Conservation (phyloP, 2,113 vertebrate genomes). For the Cebus imitator region DNA sequence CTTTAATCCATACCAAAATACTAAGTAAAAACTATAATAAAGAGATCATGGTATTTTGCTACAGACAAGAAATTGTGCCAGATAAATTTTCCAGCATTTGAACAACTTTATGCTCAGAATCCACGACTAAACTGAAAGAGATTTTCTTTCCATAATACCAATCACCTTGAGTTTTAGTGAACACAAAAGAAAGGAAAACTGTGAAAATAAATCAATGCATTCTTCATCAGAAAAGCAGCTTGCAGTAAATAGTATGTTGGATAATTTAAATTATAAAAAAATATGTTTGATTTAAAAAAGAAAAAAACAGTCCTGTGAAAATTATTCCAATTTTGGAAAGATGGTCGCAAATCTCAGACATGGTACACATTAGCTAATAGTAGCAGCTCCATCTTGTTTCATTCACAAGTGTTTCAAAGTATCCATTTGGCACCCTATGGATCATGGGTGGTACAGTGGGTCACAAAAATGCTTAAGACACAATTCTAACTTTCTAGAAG, state of each 20-base stretch:
- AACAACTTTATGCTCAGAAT: slow-evolving; percentile 36
- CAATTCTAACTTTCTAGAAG: background rate
- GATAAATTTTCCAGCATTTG: slow-evolving; percentile 30
- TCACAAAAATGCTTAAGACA: background rate
- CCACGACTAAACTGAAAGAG: background rate
- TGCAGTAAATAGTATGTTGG: background rate
- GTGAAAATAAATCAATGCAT: background rate
- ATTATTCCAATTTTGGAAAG: background rate
- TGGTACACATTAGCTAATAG: background rate
- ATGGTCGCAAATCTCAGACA: background rate
- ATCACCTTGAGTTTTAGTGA: slow-evolving; percentile 27
- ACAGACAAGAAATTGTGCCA: background rate
- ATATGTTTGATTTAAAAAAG: background rate
- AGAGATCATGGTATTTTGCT: background rate
- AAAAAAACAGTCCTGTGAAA: background rate
- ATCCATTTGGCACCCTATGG: background rate
- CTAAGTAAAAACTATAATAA: slow-evolving; percentile 18
- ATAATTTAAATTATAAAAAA: slow-evolving; percentile 13
- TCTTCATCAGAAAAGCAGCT: background rate
- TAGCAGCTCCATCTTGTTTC: background rate
- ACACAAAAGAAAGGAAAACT: slow-evolving; percentile 10
- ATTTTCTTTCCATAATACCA: slow-evolving; percentile 42
- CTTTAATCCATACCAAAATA: background rate
- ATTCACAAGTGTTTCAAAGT: background rate
- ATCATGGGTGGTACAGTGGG: rapidly evolving